Evolutionary conservation across 2,888 invertebrate species (phyloP).

Genomic region (Petrophora chlorosata): DNA sequence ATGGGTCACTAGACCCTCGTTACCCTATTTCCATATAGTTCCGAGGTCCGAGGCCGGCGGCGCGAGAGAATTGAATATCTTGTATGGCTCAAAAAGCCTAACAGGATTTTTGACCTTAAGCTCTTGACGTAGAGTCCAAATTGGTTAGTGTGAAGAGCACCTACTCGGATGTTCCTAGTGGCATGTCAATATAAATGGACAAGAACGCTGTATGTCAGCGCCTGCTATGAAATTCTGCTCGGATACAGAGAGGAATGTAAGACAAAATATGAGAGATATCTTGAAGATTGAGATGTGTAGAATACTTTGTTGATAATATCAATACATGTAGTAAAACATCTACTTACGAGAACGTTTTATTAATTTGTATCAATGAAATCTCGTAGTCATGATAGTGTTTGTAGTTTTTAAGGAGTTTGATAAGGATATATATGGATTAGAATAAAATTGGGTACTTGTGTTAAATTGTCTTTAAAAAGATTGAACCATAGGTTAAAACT

Average conservation of each 20-base stretch:
- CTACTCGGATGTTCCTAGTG: constrained; percentile 23
- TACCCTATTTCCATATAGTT: constrained; percentile 46
- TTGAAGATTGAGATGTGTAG: constrained; percentile 3
- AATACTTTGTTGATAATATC: background rate
- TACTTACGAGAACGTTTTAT: too few relatives aligned
- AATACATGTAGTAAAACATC: background rate
- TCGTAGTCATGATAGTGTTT: too few relatives aligned
- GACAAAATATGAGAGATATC: constrained; percentile 15
- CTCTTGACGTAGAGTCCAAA: constrained; percentile 17
- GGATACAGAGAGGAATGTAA: constrained; percentile 15
- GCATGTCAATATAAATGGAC: constrained; percentile 38
- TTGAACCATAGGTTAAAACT: too few relatives aligned
- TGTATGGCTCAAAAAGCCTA: constrained; percentile 25
- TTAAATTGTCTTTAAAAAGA: too few relatives aligned
- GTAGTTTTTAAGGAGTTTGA: too few relatives aligned
- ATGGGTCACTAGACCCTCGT: constrained; percentile 43
- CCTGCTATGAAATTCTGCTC: constrained; percentile 27
- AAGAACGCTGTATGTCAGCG: constrained; percentile 26
- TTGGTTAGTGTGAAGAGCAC: constrained; percentile 7
- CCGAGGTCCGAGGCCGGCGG: constrained; percentile 38
- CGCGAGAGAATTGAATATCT: constrained; percentile 50
- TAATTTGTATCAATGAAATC: too few relatives aligned
- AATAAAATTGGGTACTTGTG: too few relatives aligned
- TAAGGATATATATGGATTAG: too few relatives aligned
- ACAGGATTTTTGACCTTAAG: too few relatives aligned